phyloP scores from a whole-genome alignment of 1,140 invertebrate genomes.

The Hypothenemus hampei region DNA sequence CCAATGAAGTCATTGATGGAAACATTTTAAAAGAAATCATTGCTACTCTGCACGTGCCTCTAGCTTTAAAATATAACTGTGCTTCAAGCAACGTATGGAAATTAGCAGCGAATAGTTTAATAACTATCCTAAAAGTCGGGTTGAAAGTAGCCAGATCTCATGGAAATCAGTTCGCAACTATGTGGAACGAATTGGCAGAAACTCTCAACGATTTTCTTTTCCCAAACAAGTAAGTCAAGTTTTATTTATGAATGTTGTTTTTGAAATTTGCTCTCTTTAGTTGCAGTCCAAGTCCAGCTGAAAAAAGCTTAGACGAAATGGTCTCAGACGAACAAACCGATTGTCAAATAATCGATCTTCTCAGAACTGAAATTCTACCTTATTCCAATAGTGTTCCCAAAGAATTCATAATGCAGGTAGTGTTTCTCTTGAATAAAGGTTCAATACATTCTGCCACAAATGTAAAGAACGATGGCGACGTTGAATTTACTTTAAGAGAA shows the following conservation, averaged over 20 bases:
- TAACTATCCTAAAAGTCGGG: constrained; percentile 75
- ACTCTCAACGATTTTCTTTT: constrained; percentile 91
- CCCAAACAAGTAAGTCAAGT: constrained; percentile 58
- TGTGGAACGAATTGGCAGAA: constrained; percentile 82
- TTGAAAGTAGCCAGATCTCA: constrained; percentile 80
- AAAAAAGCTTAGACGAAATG: constrained; percentile 74
- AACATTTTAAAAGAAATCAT: constrained; percentile 75
- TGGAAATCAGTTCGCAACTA: constrained; percentile 60
- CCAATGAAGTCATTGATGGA: constrained; percentile 67
- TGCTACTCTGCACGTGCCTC: constrained; percentile 65
- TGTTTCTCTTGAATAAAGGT: constrained; percentile 87
- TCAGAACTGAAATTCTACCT: constrained; percentile 81
- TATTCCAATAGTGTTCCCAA: constrained; percentile 73
- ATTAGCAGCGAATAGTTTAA: constrained; percentile 72
- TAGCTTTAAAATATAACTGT: constrained; percentile 80
- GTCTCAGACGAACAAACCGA: constrained; percentile 80
- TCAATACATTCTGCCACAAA: constrained; percentile 87
- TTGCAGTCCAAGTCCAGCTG: constrained; percentile 54
- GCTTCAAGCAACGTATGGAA: constrained; percentile 81
- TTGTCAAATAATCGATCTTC: constrained; percentile 80
- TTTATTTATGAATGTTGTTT: constrained; percentile 1
- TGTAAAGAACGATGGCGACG: constrained; percentile 66
- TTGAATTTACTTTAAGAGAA: constrained; percentile 78
- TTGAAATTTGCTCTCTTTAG: constrained; percentile 27
- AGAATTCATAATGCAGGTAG: constrained; percentile 81